A percentile compares a stretch with the other conserved stretches of the same genome.
Conservation (phyloP, 2,113 vertebrate genomes). For the Lycaon pictus region DNA sequence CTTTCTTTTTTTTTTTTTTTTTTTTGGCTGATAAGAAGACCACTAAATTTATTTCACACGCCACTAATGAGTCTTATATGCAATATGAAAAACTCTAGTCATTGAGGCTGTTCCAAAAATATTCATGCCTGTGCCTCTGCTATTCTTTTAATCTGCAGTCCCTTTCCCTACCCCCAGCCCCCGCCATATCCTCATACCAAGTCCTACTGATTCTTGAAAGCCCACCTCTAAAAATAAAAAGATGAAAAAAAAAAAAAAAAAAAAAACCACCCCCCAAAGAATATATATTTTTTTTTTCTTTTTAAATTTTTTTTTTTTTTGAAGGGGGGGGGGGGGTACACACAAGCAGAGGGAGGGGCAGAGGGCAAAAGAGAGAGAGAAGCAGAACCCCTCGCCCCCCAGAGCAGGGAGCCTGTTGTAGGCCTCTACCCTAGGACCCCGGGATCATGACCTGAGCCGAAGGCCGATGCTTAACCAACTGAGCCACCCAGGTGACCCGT, state of each 20-base stretch:
- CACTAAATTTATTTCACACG: constrained; percentile 28
- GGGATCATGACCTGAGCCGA: not conserved
- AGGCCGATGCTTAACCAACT: not conserved
- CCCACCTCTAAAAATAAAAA: not conserved
- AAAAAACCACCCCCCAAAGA: not conserved
- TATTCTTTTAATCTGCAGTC: not conserved
- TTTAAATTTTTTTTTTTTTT: not conserved
- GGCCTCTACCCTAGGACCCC: not conserved
- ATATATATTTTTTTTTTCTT: not conserved
- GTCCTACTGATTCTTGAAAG: not conserved
- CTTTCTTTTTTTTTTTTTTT: not conserved
- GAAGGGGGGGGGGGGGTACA: too few relatives aligned
- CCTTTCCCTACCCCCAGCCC: too few relatives aligned
- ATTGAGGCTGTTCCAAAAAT: not conserved
- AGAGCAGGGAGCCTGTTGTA: not conserved
- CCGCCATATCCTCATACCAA: not conserved
- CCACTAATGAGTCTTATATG: not conserved
- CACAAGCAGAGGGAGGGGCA: not conserved
- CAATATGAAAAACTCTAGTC: not conserved
- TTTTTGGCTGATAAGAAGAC: not conserved
- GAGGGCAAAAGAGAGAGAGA: not conserved
- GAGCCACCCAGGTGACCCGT: not conserved
- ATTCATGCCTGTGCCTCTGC: not conserved
- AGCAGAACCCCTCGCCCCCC: not conserved
- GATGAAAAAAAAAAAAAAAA: too few relatives aligned